Percentiles rank a stretch among this genome's conserved stretches.
phyloP scores from a whole-genome alignment of 2,113 vertebrate species.

The Pelecanus crispus region DNA sequence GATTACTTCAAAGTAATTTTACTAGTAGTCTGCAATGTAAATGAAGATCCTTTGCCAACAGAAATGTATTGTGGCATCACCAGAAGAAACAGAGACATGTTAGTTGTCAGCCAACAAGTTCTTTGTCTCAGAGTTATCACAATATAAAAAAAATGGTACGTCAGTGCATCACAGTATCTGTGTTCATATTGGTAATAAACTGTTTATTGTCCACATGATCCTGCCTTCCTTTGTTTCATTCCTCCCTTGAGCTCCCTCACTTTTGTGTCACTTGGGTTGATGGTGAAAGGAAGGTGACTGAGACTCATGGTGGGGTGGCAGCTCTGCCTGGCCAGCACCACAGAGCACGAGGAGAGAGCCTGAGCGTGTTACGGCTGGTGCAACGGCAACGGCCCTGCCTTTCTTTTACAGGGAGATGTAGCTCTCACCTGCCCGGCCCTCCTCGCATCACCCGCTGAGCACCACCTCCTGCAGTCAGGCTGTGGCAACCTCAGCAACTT shows the following conservation, averaged over 20 bases:
- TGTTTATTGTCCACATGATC: constrained; percentile 78
- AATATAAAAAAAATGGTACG: constrained; percentile 74
- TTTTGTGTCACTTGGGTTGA: neutral
- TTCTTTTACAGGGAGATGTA: fast-evolving
- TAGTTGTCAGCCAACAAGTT: constrained; percentile 68
- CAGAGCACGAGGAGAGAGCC: neutral
- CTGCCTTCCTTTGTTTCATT: constrained; percentile 36
- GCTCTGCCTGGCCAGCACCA: neutral
- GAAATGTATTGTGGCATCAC: constrained; percentile 72
- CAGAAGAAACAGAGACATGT: constrained; percentile 69
- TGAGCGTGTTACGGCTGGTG: neutral
- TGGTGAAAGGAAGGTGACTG: neutral
- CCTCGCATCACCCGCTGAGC: fast-evolving
- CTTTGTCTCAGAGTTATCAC: constrained; percentile 67
- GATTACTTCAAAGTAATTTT: constrained; percentile 75
- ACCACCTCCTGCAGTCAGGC: neutral
- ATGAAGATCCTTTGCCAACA: constrained; percentile 73
- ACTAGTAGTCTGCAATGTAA: constrained; percentile 70
- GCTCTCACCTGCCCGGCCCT: neutral
- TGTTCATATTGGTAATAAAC: constrained; percentile 92
- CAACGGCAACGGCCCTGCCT: neutral
- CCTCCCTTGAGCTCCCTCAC: neutral
- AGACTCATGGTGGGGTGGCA: neutral
- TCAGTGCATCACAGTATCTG: constrained; percentile 75
- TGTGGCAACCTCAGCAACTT: neutral